phyloP scores from a whole-genome alignment of 1,140 invertebrate species.

The Cydia fagiglandana region DNA sequence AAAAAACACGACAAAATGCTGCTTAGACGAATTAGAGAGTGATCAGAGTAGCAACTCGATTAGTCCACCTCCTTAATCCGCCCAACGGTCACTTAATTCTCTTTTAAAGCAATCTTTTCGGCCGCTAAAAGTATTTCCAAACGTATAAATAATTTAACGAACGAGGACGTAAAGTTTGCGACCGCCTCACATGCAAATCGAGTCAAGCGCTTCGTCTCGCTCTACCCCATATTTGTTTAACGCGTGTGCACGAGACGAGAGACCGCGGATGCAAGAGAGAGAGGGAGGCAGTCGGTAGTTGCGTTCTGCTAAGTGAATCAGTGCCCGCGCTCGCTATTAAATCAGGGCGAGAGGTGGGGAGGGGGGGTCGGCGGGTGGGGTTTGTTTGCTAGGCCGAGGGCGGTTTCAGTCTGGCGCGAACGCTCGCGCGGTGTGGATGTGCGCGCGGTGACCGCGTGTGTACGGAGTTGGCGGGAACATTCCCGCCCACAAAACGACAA shows the following conservation, averaged over 20 bases:
- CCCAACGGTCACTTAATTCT: slow-evolving; percentile 69
- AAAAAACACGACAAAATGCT: slow-evolving; percentile 33
- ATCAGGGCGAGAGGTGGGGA: slow-evolving; percentile 69
- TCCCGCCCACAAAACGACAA: slow-evolving; percentile 72
- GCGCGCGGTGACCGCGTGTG: slow-evolving; percentile 71
- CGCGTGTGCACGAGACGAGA: slow-evolving; percentile 36
- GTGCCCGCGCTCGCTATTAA: slow-evolving; percentile 77
- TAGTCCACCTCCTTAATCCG: slow-evolving; percentile 55
- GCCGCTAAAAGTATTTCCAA: slow-evolving; percentile 77
- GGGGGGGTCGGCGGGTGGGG: slow-evolving; percentile 75
- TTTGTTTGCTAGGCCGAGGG: slow-evolving; percentile 70
- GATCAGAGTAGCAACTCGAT: slow-evolving; percentile 50
- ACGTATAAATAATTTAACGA: slow-evolving; percentile 78
- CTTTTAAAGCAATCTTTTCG: slow-evolving; percentile 72
- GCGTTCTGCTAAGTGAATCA: slow-evolving; percentile 78
- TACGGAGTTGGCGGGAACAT: slow-evolving; percentile 72
- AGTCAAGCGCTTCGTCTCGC: slow-evolving; percentile 64
- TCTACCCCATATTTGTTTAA: slow-evolving; percentile 41
- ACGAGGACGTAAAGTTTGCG: slow-evolving; percentile 78
- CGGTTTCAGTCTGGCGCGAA: slow-evolving; percentile 68
- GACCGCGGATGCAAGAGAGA: slow-evolving; percentile 46
- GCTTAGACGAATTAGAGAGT: slow-evolving; percentile 34
- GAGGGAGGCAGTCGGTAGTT: slow-evolving; percentile 62
- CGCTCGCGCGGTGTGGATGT: slow-evolving; percentile 54
- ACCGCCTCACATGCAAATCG: slow-evolving; percentile 74